Conservation (phyloP, 2,888 invertebrate species). For the Polyommatus iphigenia region DNA sequence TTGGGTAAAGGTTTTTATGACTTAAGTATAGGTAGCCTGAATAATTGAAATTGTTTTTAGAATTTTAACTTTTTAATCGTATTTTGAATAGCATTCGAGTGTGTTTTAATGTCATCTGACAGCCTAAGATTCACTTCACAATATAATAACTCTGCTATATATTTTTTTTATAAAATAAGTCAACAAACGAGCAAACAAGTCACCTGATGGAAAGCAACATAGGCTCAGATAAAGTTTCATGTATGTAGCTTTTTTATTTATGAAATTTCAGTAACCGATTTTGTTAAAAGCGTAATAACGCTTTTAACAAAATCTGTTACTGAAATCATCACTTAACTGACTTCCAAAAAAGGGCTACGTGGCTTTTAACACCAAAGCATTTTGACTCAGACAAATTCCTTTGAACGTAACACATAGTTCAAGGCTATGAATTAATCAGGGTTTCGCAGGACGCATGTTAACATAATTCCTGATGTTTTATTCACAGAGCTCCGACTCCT, state of each 20-base stretch:
- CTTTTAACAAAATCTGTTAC: too few species aligned
- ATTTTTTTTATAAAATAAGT: too few species aligned
- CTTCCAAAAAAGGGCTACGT: not conserved
- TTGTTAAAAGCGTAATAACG: too few species aligned
- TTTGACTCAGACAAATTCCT: constrained; percentile 29
- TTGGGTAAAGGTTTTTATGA: constrained; percentile 39
- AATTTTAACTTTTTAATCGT: constrained; percentile 13
- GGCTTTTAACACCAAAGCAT: not conserved
- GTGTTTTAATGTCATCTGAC: not conserved
- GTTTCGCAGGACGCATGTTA: constrained; percentile 40
- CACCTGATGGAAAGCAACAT: too few species aligned
- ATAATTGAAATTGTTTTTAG: constrained; percentile 6
- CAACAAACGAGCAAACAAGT: too few species aligned
- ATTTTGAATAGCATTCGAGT: not conserved
- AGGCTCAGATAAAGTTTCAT: too few species aligned
- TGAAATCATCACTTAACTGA: not conserved
- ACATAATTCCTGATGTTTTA: constrained; percentile 44
- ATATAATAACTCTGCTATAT: too few species aligned
- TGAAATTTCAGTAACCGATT: too few species aligned
- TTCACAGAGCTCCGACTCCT: constrained; percentile 40
- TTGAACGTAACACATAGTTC: constrained; percentile 26
- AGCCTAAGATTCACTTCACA: not conserved
- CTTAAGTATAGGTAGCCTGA: constrained; percentile 38
- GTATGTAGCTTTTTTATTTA: too few species aligned
- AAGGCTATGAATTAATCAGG: constrained; percentile 43